Base-by-base conservation (phyloP, 2,113 vertebrate species). In the Passer montanus region DNA sequence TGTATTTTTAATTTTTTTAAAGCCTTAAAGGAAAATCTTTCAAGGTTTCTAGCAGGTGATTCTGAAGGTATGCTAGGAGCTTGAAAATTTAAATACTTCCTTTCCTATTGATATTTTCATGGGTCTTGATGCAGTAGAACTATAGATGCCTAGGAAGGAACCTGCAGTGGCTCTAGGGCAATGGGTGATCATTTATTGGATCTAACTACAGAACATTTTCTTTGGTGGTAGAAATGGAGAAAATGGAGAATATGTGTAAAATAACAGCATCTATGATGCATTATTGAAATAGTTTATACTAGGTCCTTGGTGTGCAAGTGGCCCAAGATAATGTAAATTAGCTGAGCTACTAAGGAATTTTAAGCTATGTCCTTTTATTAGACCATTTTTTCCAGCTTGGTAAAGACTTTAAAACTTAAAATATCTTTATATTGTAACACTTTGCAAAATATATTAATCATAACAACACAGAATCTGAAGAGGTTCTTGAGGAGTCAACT, bases 111-210 rank as follows among this genome's bases (percentile, higher is more conserved):
- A 35, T 37, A 59, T 46, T 74, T 84, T 78, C 0, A 1, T 70
- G 60, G 11, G 52, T 23, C 81, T 55, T 84, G 31, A 43, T 59
- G 26, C 16, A 21, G 49, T 47, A 60, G 17, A 55, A 35, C 19
- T 67, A 55, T 23, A 89, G 23, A 82, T 27, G 33, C 4, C 27
- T 22, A 35, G 19, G 60, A 89, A 82, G 27, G 11, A 91, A 63
- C 8, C 33, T 50, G 43, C 0, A 0, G 39, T 35, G 16, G 10
- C 16, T 62, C 4, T 39, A 77, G 28, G n/a, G 19, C 35, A 89
- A 56, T 13, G 58, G 22, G 43, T 81, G n/a, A 19, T 28, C 4
- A 37, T 72, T 70, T 70, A n/a, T 43, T 62, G 47, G 17, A 63
- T 81, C 7, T 27, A 91, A 5, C 4, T 75, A 41, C 15, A 44